Base-by-base conservation (phyloP, 2,888 invertebrate genomes). In the Limnephilus auricula region DNA sequence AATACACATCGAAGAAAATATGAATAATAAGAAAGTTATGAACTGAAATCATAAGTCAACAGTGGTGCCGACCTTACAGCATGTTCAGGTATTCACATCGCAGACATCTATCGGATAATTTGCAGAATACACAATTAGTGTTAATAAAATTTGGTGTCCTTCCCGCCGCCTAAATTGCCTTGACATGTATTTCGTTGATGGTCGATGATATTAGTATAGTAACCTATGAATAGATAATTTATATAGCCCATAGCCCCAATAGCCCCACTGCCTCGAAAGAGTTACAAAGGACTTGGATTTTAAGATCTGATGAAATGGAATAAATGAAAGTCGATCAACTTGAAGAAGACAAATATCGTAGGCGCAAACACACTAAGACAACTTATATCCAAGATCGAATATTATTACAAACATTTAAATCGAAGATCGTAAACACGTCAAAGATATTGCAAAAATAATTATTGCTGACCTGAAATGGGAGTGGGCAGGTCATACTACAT, bases 101-200 rank as follows among this genome's bases (percentile, higher is more conserved):
- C 65, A n/a, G 65, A 65, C 65, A n/a, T 65, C 65, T 65, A 25
- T 65, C 65, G 25, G 9, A 65, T 65, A 65, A 65, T 25, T 65
- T 65, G 65, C 65, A n/a, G 65, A 65, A 65, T 65, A 65, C 65
- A 18, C 32, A 82, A 32, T 32, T 80, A 25, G 82, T 40, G 45
- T 85, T 37, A 25, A 40, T 85, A 40, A 40, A 45, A 85, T 40
- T 65, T 65, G 25, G 85, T 85, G 85, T 85, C 85, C 85, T 85
- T 45, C 45, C 25, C 40, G 40, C 30, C 6, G 40, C n/a, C 30
- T 30, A 15, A n/a, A 40, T 34, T 40, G n/a, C 85, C 85, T 85
- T 85, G 85, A 85, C 85, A 85, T 30, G 31, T 65, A 79, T 84
- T 89, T 89, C 30, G 89, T 34, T 18, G 65, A 65, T 65, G 65